Evolutionary conservation across 2,797 vertebrate species (phyloP), one percentile per base, ranked within the genome.

Genomic region (Lerista edwardsae): DNA sequence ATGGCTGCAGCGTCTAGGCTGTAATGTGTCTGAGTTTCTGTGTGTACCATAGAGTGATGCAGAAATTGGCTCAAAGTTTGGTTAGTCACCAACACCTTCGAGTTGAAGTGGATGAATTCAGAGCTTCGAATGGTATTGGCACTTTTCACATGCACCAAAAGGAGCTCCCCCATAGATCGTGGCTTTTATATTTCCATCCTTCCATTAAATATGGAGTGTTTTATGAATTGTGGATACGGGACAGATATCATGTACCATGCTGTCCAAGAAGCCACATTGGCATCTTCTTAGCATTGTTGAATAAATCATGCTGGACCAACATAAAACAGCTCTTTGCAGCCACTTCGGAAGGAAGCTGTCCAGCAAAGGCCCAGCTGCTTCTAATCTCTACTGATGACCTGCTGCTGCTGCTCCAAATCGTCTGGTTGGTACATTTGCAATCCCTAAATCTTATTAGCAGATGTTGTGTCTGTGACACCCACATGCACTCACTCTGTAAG

Each of bases 351-450:
- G 14, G 55, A 81, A 27, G 0, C 0, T 8, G 84, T 93, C 90
- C 88, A 34, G 88, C 88, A 92, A 93, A 80, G 85, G 87, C 67
- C 51, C 59, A 57, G 57, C 88, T 91, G 29, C 92, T 93, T 90
- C 85, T 55, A 2, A 78, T 81, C 47, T 84, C 83, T 65, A 21
- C 65, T 77, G 87, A 87, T 21, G 14, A 9, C 36, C 21, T 83
- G 15, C 17, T 34, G 15, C 17, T 34, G 73, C 84, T 79, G 29
- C 47, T 31, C 1, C 75, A 78, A 80, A 55, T 19, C 69, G 17
- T 82, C 69, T 83, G 47, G 44, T 77, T 72, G 31, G 12, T 77
- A 64, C 2, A 47, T 10, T 65, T 73, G 67, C 23, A 34, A 59
- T 47, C 14, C 23, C 2, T 27, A 75, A 31, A 17, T 83, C 34